phyloP scores from a whole-genome alignment of 2,888 invertebrate genomes.

The Galerucella pusilla region DNA sequence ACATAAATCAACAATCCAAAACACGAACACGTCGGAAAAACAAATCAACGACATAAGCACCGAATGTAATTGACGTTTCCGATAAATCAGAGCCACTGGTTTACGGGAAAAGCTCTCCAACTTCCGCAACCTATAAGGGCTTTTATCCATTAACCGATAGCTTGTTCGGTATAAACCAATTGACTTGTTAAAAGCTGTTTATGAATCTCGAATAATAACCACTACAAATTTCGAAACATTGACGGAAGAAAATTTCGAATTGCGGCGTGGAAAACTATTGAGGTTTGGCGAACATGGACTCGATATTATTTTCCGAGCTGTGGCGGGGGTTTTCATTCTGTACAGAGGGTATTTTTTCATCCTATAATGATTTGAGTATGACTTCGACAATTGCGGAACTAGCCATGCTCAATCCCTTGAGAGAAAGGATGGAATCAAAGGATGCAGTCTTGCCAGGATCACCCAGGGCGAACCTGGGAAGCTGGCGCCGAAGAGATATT shows the following conservation, averaged over 20 bases:
- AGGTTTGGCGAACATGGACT: constrained; percentile 15
- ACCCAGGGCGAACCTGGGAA: no score
- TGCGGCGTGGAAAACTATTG: constrained; percentile 16
- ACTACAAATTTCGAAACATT: constrained; percentile 61
- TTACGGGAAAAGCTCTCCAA: constrained; percentile 37
- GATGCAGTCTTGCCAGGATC: no score
- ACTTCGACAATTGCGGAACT: no score
- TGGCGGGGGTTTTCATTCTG: not conserved
- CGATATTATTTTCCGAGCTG: constrained; percentile 34
- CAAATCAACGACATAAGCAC: constrained; percentile 39
- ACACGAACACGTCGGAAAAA: constrained; percentile 29
- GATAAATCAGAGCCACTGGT: constrained; percentile 42
- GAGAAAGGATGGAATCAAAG: no score
- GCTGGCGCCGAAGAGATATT: no score
- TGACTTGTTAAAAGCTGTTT: constrained; percentile 61
- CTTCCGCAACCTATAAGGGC: constrained; percentile 27
- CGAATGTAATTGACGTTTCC: constrained; percentile 46
- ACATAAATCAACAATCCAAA: constrained; percentile 32
- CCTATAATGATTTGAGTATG: not conserved
- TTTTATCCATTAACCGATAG: constrained; percentile 43
- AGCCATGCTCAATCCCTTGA: no score
- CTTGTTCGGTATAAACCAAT: constrained; percentile 57
- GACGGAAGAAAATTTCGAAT: constrained; percentile 49
- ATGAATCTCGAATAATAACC: constrained; percentile 58
- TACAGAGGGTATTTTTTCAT: not conserved